phyloP scores from a whole-genome alignment of 2,113 vertebrate species.

The Antigone vipio region DNA sequence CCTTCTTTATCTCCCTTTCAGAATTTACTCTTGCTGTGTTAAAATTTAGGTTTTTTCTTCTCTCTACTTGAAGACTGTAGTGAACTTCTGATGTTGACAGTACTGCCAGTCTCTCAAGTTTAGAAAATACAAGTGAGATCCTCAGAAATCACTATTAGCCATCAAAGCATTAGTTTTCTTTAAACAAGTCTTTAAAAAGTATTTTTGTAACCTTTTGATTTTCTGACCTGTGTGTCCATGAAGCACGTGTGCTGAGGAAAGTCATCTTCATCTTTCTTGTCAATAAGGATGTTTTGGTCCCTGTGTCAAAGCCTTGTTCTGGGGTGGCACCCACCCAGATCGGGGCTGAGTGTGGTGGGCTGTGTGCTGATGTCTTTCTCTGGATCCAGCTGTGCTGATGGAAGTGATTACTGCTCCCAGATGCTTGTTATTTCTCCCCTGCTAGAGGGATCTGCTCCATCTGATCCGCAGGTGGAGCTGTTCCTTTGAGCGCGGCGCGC shows the following conservation, averaged over 20 bases:
- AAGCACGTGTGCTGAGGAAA: background rate
- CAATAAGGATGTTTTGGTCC: background rate
- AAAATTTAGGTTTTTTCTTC: background rate
- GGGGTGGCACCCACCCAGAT: background rate
- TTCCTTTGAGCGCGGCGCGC: fast-evolving
- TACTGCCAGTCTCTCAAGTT: background rate
- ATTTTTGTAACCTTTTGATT: background rate
- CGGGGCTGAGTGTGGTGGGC: background rate
- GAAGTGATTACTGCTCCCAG: background rate
- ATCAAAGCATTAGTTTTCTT: background rate
- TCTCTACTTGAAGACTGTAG: background rate
- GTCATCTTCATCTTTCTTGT: background rate
- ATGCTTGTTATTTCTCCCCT: background rate
- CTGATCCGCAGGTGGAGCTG: background rate
- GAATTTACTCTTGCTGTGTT: background rate
- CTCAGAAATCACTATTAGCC: background rate
- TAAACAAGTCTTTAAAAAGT: background rate
- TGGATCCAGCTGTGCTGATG: background rate
- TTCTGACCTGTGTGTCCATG: background rate
- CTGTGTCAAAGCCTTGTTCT: background rate
- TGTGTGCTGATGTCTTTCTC: background rate
- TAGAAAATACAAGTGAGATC: background rate
- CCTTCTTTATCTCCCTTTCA: background rate
- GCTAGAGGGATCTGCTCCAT: background rate
- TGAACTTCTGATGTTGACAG: background rate